Percentiles rank a stretch among this genome's conserved stretches.
phyloP scores from a whole-genome alignment of 2,797 vertebrate species.

The Neosilurus hyrtlii region DNA sequence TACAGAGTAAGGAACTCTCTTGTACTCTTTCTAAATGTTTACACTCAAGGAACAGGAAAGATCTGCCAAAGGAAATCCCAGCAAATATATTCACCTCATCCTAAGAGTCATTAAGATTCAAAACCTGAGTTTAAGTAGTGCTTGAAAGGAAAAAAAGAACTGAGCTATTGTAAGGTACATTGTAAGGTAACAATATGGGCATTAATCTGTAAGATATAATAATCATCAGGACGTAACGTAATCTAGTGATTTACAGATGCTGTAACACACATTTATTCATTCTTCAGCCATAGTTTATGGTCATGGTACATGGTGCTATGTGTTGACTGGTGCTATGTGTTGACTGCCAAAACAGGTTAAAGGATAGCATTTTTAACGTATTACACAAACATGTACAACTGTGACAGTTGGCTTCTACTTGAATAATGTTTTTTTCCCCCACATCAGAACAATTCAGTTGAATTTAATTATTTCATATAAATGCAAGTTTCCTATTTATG shows the following conservation, averaged over 20 bases:
- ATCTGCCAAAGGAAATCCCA: constrained; percentile 89
- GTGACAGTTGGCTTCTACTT: constrained; percentile 62
- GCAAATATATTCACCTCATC: constrained; percentile 95
- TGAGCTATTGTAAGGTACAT: neutral
- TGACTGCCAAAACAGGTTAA: neutral
- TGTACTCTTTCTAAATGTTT: constrained; percentile 72
- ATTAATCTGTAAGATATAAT: constrained; percentile 12
- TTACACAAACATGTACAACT: constrained; percentile 49
- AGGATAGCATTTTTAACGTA: constrained; percentile 8
- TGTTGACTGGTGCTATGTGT: neutral
- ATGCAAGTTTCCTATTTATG: neutral
- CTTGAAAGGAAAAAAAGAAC: too few relatives aligned
- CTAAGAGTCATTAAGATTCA: constrained; percentile 64
- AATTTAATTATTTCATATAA: neutral
- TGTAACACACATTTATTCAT: constrained; percentile 12
- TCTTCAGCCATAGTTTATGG: constrained; percentile 16
- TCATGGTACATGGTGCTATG: constrained; percentile 19
- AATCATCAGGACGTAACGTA: neutral
- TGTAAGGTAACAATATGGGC: constrained; percentile 19
- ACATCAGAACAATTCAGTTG: constrained; percentile 6
- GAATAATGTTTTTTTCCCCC: constrained; percentile 52
- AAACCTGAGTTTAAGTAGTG: neutral
- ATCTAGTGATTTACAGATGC: neutral
- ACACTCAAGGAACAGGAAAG: constrained; percentile 81
- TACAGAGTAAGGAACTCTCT: constrained; percentile 45